Evolutionary conservation across 2,888 invertebrate species (phyloP).

Genomic region (Encarsia formosa): DNA sequence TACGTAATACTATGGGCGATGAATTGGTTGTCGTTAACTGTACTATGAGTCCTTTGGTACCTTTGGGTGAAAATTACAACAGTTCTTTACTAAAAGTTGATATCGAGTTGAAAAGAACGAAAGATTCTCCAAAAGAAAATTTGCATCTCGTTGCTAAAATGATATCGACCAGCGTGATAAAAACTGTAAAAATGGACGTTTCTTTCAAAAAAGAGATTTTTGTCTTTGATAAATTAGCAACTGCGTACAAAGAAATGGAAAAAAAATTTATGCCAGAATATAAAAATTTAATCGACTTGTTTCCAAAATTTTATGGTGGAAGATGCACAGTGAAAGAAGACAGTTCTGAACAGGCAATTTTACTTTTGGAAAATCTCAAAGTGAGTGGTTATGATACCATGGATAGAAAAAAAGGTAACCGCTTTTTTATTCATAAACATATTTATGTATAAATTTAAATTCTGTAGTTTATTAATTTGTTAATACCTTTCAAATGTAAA

Average conservation of each 20-base stretch:
- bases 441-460: too few species aligned
- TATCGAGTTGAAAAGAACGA: constrained; percentile 13
- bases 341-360: constrained; percentile 56
- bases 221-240: constrained; percentile 55
- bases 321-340: constrained; percentile 45
- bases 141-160: constrained; percentile 57
- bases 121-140: constrained; percentile 27
- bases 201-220: constrained; percentile 59
- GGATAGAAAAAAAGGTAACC: constrained; percentile 50
- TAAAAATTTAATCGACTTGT: constrained; percentile 48
- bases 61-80: constrained; percentile 62
- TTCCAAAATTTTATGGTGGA: constrained; percentile 58
- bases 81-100: constrained; percentile 55
- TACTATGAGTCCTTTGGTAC: constrained; percentile 33
- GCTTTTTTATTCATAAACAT: not conserved
- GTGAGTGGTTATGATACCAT: constrained; percentile 54
- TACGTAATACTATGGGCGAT: constrained; percentile 4
- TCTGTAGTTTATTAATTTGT: too few species aligned
- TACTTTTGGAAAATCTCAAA: constrained; percentile 59
- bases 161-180: constrained; percentile 32
- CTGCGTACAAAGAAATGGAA: constrained; percentile 54
- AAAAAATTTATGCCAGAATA: constrained; percentile 17
- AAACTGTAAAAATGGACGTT: constrained; percentile 23
- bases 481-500: too few species aligned
- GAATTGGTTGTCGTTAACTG: constrained; percentile 34